Evolutionary conservation across 1,140 invertebrate species (phyloP).

Genomic region (Neuroterus valhalla): DNA sequence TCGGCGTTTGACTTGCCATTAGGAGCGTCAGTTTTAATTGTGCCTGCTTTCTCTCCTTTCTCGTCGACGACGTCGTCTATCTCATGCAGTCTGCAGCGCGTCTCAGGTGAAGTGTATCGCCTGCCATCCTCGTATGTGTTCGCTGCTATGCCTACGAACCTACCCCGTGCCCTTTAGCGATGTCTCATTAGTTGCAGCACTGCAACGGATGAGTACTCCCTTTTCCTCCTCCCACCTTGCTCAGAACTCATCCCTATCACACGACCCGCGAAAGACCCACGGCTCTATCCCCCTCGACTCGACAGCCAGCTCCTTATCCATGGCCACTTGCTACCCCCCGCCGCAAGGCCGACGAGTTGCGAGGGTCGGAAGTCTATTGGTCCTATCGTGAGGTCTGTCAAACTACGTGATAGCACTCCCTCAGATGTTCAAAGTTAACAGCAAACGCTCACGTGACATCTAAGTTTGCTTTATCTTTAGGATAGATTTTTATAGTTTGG

Average conservation of each 20-base stretch:
- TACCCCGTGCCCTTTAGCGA: conserved; percentile 73
- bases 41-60: conserved; percentile 62
- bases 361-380: conserved; percentile 52
- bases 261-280: conserved; percentile 35
- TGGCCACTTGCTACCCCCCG: conserved; percentile 59
- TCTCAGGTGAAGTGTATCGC: conserved; percentile 75
- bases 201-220: conserved; percentile 72
- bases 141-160: conserved; percentile 59
- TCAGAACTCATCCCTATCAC: conserved; percentile 35
- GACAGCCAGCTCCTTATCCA: conserved; percentile 66
- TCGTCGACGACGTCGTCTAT: conserved; percentile 59
- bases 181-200: conserved; percentile 76
- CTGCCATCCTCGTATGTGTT: conserved; percentile 66
- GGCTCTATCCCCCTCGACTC: conserved; percentile 57
- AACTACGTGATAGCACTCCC: background rate
- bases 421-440: background rate
- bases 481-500: too few species aligned
- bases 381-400: conserved; percentile 10
- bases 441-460: too few species aligned
- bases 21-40: conserved; percentile 76
- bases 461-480: too few species aligned
- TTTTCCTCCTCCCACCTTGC: conserved; percentile 45
- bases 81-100: conserved; percentile 66
- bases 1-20: conserved; percentile 76
- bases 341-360: conserved; percentile 42